Conservation (phyloP, 35 echinoderm and acorn worm genomes). For the Anneissia japonica region DNA sequence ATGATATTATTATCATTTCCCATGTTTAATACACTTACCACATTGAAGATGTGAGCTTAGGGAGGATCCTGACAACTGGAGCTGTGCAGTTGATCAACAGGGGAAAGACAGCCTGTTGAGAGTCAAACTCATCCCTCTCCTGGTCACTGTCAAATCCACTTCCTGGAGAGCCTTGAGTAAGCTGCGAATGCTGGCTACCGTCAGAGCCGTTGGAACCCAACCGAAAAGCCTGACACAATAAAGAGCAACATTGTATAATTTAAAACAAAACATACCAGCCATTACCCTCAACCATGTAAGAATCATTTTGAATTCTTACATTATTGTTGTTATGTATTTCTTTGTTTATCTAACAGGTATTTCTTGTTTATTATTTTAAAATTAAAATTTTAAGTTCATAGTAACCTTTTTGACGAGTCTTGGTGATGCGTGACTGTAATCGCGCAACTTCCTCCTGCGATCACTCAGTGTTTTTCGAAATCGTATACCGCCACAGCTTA, state of each 20-base stretch:
- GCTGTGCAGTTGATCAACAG: slow-evolving; percentile 56
- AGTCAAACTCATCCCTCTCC: slow-evolving; percentile 54
- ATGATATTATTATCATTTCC: no score
- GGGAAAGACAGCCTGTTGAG: slow-evolving; percentile 63
- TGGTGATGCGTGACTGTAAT: neutral
- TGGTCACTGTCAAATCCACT: slow-evolving; percentile 48
- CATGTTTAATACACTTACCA: slow-evolving; percentile 39
- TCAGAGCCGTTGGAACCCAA: neutral
- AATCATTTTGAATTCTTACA: no score
- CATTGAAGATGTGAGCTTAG: slow-evolving; percentile 83
- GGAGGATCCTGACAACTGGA: slow-evolving; percentile 66
- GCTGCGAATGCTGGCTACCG: neutral
- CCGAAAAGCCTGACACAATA: neutral
- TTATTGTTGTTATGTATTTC: no score
- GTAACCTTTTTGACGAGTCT: neutral
- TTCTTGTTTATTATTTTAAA: no score
- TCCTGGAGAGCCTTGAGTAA: slow-evolving; percentile 56
- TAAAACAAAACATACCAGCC: neutral
- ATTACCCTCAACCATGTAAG: no score
- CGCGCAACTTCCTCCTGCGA: neutral
- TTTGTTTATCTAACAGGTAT: no score
- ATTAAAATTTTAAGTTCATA: no score
- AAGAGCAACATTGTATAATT: no score
- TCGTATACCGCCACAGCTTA: neutral
- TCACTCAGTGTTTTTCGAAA: neutral